Evolutionary conservation across 2,113 vertebrate species (phyloP).

Genomic region (Bubo bubo): DNA sequence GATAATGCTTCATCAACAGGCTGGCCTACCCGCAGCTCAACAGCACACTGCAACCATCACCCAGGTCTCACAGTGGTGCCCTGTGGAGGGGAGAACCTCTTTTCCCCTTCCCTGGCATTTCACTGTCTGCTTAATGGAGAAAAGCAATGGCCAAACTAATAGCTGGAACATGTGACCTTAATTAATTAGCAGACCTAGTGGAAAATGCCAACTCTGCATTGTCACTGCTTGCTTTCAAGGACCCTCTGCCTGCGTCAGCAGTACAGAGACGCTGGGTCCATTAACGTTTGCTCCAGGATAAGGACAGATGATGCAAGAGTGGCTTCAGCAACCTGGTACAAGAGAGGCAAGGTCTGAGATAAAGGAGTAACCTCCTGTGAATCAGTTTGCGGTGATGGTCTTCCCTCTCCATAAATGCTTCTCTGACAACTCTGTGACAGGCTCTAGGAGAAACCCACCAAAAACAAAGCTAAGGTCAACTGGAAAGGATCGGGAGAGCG

Average conservation of each 20-base stretch:
- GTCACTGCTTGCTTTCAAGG: constrained; percentile 39
- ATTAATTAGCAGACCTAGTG: constrained; percentile 35
- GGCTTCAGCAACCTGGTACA: neutral
- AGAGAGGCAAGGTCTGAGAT: neutral
- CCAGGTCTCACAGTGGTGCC: fast-evolving
- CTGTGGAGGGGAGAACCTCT: neutral
- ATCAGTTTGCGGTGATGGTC: neutral
- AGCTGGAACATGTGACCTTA: neutral
- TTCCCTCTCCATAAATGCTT: neutral
- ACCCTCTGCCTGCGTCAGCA: constrained; percentile 24
- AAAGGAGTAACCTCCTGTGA: neutral
- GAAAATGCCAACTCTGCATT: constrained; percentile 49
- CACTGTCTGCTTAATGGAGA: neutral
- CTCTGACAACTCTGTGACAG: fast-evolving
- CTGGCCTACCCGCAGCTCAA: fast-evolving
- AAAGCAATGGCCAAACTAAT: constrained; percentile 15
- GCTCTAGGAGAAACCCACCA: neutral
- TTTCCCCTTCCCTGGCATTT: neutral
- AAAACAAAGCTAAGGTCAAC: constrained; percentile 32
- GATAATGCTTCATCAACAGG: neutral
- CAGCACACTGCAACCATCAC: neutral
- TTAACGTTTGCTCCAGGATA: neutral
- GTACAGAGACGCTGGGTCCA: neutral
- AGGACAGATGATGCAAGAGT: neutral
- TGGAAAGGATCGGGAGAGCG: neutral